Evolutionary conservation across 1,140 invertebrate species (phyloP).

Genomic region (Bradynema listronoti): DNA sequence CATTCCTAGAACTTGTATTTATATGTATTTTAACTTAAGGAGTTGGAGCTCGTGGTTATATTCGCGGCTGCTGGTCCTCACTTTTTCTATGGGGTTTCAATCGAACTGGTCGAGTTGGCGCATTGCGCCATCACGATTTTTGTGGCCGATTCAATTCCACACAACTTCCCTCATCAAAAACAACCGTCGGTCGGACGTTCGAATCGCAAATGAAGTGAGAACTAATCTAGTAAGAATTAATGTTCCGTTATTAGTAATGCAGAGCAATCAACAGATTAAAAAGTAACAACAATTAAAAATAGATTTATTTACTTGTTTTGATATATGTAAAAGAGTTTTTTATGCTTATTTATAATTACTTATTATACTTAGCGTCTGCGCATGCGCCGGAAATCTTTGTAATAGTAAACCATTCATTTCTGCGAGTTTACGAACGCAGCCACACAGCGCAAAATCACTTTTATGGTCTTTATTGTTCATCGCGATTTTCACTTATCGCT

Average conservation of each 20-base stretch:
- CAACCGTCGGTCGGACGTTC: slow-evolving; percentile 25
- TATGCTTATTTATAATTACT: neutral
- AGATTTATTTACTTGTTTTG: slow-evolving; percentile 6
- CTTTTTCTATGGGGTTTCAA: slow-evolving; percentile 43
- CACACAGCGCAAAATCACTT: no score
- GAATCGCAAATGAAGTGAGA: slow-evolving; percentile 43
- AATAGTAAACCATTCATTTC: no score
- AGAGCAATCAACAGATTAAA: neutral
- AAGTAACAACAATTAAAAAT: slow-evolving; percentile 17
- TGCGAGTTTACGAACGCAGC: no score
- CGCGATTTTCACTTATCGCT: no score
- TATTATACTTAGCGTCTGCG: slow-evolving; percentile 41
- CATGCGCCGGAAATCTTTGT: slow-evolving; percentile 40
- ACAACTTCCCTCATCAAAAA: slow-evolving; percentile 26
- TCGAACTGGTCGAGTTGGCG: slow-evolving; percentile 29
- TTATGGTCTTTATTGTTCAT: no score
- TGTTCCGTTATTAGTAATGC: slow-evolving; percentile 11
- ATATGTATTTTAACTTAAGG: slow-evolving; percentile 28
- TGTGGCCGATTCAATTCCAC: slow-evolving; percentile 40
- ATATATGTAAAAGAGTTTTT: neutral
- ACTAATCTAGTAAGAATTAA: slow-evolving; percentile 16
- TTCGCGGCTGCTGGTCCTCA: slow-evolving; percentile 42
- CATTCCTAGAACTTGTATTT: neutral
- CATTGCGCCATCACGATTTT: slow-evolving; percentile 32
- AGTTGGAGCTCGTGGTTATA: slow-evolving; percentile 42